Evolutionary conservation across 2,113 vertebrate genomes (phyloP).

Genomic region (Poeciliopsis occidentalis): DNA sequence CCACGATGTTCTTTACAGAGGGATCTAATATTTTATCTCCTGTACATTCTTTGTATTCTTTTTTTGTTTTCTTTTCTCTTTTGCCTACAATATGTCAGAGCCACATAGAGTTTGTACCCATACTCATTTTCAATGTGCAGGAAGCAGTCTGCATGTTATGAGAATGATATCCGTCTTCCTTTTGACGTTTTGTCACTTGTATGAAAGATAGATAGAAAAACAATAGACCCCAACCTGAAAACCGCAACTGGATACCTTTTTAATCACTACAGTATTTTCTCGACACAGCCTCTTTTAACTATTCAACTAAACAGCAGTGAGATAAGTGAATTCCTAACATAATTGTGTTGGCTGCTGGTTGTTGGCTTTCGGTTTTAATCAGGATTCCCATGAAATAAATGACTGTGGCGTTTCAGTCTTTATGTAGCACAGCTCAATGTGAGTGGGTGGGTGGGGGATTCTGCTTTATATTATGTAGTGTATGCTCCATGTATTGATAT

Average conservation of each 20-base stretch:
- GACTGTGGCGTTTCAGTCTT: constrained; percentile 4
- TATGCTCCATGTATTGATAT: not conserved
- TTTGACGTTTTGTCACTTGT: not conserved
- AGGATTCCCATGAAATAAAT: constrained; percentile 9
- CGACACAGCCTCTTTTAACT: not conserved
- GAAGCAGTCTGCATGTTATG: too few relatives aligned
- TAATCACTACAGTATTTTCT: constrained; percentile 20
- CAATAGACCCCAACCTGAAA: constrained; percentile 4
- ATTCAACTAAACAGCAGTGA: not conserved
- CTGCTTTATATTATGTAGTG: not conserved
- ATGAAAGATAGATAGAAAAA: not conserved
- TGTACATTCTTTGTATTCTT: not conserved
- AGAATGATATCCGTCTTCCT: not conserved
- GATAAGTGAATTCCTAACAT: constrained; percentile 24
- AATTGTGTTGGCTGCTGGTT: constrained; percentile 10
- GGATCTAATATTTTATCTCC: not conserved
- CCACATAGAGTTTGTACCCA: not conserved
- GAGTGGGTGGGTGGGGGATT: not conserved
- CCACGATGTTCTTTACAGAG: constrained; percentile 7
- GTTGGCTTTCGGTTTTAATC: constrained; percentile 13
- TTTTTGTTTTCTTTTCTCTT: not conserved
- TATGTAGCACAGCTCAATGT: constrained; percentile 3
- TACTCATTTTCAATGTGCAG: not conserved
- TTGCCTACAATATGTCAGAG: too few relatives aligned
- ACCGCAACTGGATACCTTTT: constrained; percentile 1